Evolutionary conservation across 2,888 invertebrate genomes (phyloP).

Genomic region (Aphodius sticticus): DNA sequence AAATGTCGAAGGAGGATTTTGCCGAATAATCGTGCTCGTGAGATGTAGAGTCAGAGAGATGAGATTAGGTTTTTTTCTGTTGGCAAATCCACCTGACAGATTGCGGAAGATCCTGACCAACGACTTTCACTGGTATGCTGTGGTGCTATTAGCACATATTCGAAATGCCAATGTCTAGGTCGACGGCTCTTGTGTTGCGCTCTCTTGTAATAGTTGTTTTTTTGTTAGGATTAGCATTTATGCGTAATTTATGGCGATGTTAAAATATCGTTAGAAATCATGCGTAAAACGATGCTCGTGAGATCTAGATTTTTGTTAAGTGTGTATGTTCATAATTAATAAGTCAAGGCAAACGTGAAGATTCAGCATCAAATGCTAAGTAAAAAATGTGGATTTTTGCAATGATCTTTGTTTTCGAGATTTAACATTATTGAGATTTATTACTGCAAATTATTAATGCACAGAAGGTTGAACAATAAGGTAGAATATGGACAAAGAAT

Average conservation of each 20-base stretch:
- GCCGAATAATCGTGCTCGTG: neutral
- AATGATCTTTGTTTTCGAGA: too few species aligned
- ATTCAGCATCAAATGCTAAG: too few species aligned
- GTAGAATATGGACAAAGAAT: too few species aligned
- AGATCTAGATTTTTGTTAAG: too few species aligned
- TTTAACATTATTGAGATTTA: too few species aligned
- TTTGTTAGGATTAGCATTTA: neutral
- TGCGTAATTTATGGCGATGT: neutral
- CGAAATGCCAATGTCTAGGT: constrained; percentile 4
- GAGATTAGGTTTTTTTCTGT: neutral
- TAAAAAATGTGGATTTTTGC: too few species aligned
- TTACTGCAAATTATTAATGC: too few species aligned
- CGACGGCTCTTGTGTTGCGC: neutral
- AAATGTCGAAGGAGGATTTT: neutral
- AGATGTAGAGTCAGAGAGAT: neutral
- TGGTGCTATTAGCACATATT: neutral
- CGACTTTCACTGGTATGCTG: neutral
- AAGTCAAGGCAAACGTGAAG: too few species aligned
- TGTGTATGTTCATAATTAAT: too few species aligned
- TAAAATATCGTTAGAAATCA: neutral
- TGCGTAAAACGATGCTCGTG: too few species aligned
- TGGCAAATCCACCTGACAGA: neutral
- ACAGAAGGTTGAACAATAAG: too few species aligned
- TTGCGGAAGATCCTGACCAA: neutral
- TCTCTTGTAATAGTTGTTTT: neutral